Evolutionary conservation across 2,888 invertebrate species (phyloP), one percentile per base, ranked within the genome.

Genomic region (Bellardia bayeri): DNA sequence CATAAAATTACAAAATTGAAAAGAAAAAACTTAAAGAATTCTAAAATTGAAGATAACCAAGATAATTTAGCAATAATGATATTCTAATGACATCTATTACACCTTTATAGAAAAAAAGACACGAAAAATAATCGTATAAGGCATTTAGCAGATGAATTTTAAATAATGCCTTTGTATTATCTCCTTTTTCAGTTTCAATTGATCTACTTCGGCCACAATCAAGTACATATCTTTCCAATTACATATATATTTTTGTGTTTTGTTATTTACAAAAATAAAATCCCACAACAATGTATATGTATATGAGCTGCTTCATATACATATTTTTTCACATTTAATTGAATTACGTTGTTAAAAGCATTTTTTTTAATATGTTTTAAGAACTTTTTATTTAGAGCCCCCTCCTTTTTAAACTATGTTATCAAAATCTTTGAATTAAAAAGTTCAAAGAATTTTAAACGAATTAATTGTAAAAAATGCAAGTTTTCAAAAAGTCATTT

Each of bases 1-100:
- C 75, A 68, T 61, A 54, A 75, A 23, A 49, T 45, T 69, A 75
- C 63, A 63, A 83, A 75, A 68, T 49, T 74, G 8, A 68, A 49
- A 58, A 74, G 30, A 16, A 56, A 51, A 9, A 54, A 72, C 45
- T 16, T 14, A 37, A 64, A n/a, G 0, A 76, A 63, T 75, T 74
- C 42, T 85, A 30, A 54, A 51, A 37, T 45, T 66, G 51, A 54
- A 69, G 66, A 81, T 74, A 71, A 66, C 49, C 49, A 63, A 69
- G 75, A 40, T 61, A 76, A 42, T 42, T 83, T 14, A 45, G 49
- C 40, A 64, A 81, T 71, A 63, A 54, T 64, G 42, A 64, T 63
- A 69, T 49, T 45, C 42, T 80, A 71, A 72, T 81, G 54, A 64
- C 72, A 56, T 30, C 66, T 42, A n/a, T 42, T 45, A 45, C 11